Evolutionary conservation across 64 coral and sea anemone species (phyloP).

Genomic region (Montipora cactus): DNA sequence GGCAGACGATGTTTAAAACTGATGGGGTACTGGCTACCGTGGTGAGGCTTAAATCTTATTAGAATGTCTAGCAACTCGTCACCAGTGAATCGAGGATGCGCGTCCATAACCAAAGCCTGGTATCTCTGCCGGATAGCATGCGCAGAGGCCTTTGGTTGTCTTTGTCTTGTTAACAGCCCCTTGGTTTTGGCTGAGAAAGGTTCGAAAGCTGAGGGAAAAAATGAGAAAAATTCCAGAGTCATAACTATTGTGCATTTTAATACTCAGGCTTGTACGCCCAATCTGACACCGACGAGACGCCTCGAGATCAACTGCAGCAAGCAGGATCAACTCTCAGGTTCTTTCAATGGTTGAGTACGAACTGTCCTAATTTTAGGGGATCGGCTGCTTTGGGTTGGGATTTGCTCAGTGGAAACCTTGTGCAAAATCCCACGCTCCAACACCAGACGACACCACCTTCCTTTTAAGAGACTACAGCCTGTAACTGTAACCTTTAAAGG

Average conservation of each 20-base stretch:
- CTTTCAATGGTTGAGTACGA: too few species aligned
- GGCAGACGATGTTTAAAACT: conserved; percentile 35
- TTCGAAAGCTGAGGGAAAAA: conserved; percentile 20
- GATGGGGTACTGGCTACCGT: conserved; percentile 18
- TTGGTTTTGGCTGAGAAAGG: conserved; percentile 59
- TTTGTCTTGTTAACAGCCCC: conserved; percentile 70
- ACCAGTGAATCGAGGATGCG: conserved; percentile 68
- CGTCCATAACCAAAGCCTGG: conserved; percentile 32
- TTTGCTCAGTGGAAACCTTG: too few species aligned
- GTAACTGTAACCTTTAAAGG: too few species aligned
- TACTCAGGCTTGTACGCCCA: too few species aligned
- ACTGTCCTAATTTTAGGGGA: too few species aligned
- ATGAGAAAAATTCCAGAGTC: not conserved
- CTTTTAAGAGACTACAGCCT: too few species aligned
- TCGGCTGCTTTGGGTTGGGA: too few species aligned
- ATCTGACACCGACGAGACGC: too few species aligned
- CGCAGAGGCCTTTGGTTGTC: conserved; percentile 81
- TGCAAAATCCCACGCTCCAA: too few species aligned
- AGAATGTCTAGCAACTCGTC: conserved; percentile 67
- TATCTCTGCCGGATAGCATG: conserved; percentile 63
- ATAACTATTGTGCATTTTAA: not conserved
- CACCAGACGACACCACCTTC: too few species aligned
- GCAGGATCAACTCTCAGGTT: too few species aligned
- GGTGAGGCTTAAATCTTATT: conserved; percentile 54
- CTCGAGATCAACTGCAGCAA: too few species aligned